phyloP scores from a whole-genome alignment of 2,113 vertebrate genomes.

The Oxyura jamaicensis region DNA sequence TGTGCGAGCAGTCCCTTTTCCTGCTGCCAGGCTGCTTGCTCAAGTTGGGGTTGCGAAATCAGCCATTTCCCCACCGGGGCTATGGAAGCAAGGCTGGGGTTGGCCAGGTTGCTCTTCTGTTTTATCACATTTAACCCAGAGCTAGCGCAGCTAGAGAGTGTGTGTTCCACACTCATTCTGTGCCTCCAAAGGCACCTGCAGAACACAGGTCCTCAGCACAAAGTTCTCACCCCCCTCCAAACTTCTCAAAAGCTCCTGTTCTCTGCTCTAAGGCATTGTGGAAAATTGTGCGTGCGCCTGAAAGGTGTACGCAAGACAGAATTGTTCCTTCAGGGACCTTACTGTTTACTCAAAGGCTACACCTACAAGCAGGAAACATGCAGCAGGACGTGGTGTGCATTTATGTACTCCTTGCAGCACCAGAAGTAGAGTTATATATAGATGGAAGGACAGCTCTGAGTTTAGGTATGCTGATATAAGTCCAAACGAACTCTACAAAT shows the following conservation, averaged over 20 bases:
- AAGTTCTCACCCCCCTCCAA: background rate
- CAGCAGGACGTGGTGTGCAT: accelerated
- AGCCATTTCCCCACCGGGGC: accelerated
- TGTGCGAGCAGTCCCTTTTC: background rate
- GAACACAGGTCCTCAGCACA: background rate
- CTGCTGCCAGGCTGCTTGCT: background rate
- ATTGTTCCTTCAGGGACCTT: background rate
- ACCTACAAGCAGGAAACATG: background rate
- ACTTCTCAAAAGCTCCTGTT: background rate
- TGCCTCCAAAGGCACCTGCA: background rate
- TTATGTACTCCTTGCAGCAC: background rate
- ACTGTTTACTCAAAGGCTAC: background rate
- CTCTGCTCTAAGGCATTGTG: background rate
- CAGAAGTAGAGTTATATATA: background rate
- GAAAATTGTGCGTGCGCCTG: background rate
- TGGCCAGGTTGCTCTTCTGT: background rate
- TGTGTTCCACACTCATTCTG: background rate
- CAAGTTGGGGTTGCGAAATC: background rate
- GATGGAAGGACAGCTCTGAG: background rate
- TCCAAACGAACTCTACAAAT: background rate
- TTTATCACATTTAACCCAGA: background rate
- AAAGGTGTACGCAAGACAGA: accelerated
- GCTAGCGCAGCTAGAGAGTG: accelerated
- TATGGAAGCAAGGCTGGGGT: background rate
- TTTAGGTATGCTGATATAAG: background rate